These are phyloP conservation scores for Branchellion lobata DNA, from an alignment of 2,888 invertebrate genomes.

Conservation along the genomic window DNA sequence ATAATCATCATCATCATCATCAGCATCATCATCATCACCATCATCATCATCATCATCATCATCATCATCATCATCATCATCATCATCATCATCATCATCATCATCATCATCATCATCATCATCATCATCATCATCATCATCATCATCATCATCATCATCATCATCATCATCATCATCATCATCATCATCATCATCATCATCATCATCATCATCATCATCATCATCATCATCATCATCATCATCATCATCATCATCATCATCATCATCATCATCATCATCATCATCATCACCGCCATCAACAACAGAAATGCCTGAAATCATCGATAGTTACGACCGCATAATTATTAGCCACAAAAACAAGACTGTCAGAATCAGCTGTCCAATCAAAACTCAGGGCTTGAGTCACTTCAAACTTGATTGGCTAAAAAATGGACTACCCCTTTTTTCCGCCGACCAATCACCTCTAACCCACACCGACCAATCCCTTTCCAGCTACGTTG, in stretches of 20 bases:
- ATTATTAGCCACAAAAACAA: neutral
- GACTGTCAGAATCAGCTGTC: neutral
- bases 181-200: neutral
- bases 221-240: conserved; percentile 24
- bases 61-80: conserved; percentile 15
- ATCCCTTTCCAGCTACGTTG: no score
- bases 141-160: neutral
- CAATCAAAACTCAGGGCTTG: neutral
- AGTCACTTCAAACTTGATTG: neutral
- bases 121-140: neutral
- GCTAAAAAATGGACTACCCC: neutral
- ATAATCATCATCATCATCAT: no score
- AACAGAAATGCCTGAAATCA: neutral
- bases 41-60: conserved; percentile 11
- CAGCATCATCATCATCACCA: neutral
- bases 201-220: neutral
- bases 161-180: neutral
- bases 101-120: neutral
- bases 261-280: conserved; percentile 3
- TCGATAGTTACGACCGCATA: neutral
- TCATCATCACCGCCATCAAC: no score
- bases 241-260: conserved; percentile 37
- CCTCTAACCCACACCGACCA: neutral
- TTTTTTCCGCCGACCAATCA: neutral
- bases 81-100: conserved; percentile 24